A percentile compares a stretch with the other conserved stretches of the same genome.
Evolutionary conservation across 23 tunicate species (phyloP).

Genomic region (Trididemnum miniatum): DNA sequence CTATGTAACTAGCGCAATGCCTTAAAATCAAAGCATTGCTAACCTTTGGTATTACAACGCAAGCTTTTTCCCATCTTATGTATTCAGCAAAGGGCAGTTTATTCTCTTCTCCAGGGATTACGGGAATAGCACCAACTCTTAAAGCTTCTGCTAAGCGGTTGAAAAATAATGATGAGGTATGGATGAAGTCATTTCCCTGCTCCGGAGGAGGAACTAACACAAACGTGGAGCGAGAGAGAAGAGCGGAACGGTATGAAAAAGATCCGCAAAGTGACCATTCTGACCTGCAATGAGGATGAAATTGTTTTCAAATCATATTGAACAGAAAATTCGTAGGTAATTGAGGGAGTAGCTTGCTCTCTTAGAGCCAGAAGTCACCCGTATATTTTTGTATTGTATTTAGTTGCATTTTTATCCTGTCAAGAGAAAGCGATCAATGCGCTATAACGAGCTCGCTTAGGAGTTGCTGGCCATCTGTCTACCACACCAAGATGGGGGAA

Average conservation of each 20-base stretch:
- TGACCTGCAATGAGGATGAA: conserved; percentile 38
- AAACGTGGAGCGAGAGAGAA: conserved; percentile 75
- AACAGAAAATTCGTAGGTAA: no score
- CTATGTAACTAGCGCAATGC: no score
- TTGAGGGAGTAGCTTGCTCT: no score
- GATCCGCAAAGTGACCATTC: conserved; percentile 89
- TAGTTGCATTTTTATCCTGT: no score
- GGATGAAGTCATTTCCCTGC: neutral
- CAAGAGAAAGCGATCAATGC: no score
- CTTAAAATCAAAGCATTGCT: no score
- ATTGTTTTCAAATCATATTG: no score
- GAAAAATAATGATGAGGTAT: conserved; percentile 25
- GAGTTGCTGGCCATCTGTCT: no score
- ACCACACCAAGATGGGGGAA: no score
- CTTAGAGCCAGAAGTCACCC: no score
- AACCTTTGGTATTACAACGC: conserved; percentile 64
- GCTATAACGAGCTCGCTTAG: no score
- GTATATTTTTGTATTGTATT: no score
- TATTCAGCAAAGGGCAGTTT: conserved; percentile 67
- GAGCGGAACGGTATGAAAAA: conserved; percentile 14
- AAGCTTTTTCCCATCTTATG: conserved; percentile 83
- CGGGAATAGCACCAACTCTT: conserved; percentile 82
- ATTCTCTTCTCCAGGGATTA: conserved; percentile 41
- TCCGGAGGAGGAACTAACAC: conserved; percentile 55
- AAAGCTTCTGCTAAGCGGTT: conserved; percentile 68